Conservation (phyloP, 2,888 invertebrate genomes). For the Timema cristinae region DNA sequence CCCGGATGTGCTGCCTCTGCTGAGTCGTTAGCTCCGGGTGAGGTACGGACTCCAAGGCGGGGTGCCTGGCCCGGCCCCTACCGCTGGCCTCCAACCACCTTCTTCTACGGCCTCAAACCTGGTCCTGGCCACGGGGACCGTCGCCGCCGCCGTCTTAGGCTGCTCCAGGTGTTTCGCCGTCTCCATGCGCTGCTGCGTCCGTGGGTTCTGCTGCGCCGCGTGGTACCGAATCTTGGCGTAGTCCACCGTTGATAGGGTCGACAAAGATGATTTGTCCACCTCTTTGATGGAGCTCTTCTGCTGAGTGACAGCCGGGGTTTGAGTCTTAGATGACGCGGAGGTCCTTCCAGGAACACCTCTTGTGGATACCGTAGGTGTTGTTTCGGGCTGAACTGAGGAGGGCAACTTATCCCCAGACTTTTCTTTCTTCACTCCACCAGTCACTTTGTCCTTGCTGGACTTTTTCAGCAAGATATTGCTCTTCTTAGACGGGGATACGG, state of each 20-base stretch:
- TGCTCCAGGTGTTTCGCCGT: conserved; percentile 42
- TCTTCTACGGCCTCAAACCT: conserved; percentile 35
- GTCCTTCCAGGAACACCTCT: neutral
- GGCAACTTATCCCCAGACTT: neutral
- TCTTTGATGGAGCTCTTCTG: conserved; percentile 42
- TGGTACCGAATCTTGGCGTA: conserved; percentile 63
- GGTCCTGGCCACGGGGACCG: conserved; percentile 34
- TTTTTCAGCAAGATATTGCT: conserved; percentile 23
- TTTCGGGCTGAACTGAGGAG: neutral
- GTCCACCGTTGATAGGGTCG: conserved; percentile 55
- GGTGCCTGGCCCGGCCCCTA: conserved; percentile 17
- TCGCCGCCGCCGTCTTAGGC: conserved; percentile 20
- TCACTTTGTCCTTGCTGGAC: conserved; percentile 19
- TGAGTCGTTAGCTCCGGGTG: conserved; percentile 58
- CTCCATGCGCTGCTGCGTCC: conserved; percentile 46
- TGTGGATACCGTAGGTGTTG: neutral
- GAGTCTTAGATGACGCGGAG: neutral
- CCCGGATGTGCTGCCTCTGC: conserved; percentile 52
- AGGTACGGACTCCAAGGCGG: conserved; percentile 28
- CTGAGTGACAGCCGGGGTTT: conserved; percentile 25
- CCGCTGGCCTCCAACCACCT: conserved; percentile 24
- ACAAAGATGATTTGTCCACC: conserved; percentile 40
- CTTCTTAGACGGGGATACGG: conserved; percentile 14
- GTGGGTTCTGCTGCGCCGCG: conserved; percentile 50
- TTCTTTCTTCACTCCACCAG: conserved; percentile 11